Percentiles rank a stretch among this genome's conserved stretches.
Evolutionary conservation across 2,888 invertebrate genomes (phyloP).

Genomic region (Stenodema calcarata): DNA sequence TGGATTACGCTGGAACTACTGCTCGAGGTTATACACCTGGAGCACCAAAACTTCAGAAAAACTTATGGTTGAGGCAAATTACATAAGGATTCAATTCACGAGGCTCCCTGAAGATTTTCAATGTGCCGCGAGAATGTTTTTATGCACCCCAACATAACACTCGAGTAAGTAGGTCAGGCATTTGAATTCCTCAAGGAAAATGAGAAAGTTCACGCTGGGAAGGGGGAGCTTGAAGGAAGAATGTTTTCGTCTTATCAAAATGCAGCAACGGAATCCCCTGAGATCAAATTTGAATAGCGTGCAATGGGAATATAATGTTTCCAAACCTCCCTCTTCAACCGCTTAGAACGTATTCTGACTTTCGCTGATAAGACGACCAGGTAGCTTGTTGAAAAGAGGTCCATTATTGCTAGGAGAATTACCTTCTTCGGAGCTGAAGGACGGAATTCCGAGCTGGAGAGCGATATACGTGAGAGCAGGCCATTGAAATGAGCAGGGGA

Average conservation of each 20-base stretch:
- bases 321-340: not conserved
- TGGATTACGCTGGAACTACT: too few species aligned
- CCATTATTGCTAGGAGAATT: not conserved
- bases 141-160: too few species aligned
- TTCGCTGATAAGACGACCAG: not conserved
- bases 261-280: not conserved
- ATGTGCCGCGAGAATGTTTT: too few species aligned
- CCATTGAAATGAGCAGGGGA: constrained; percentile 16
- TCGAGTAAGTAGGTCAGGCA: too few species aligned
- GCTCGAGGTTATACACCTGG: too few species aligned
- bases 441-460: not conserved
- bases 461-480: not conserved
- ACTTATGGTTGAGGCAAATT: too few species aligned
- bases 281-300: not conserved
- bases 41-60: too few species aligned
- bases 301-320: not conserved
- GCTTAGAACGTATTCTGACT: not conserved
- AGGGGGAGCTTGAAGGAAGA: not conserved
- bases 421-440: not conserved
- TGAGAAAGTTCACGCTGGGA: too few species aligned
- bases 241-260: not conserved
- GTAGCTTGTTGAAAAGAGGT: not conserved
- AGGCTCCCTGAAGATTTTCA: too few species aligned
- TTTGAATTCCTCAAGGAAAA: too few species aligned
- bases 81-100: too few species aligned